Base-by-base conservation (phyloP, 2,113 vertebrate genomes). In the Puntigrus tetrazona region DNA sequence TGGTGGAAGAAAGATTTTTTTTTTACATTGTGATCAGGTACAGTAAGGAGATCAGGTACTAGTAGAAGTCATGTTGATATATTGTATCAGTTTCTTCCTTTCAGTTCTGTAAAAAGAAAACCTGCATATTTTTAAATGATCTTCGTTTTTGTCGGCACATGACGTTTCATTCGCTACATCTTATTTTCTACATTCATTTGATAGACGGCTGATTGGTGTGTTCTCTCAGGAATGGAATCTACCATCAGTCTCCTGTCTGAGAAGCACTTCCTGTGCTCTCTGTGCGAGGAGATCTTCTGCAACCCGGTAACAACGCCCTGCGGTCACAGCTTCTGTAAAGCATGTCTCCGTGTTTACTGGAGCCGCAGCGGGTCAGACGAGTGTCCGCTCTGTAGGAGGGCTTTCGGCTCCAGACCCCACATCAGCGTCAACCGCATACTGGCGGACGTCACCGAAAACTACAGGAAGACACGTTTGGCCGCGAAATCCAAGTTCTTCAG, bases 321-420 rank as follows among this genome's bases (percentile, higher is more conserved):
- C 55, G 94, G 94, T 81, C 94, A 95, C 91, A 95, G 92, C 88
- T 95, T 94, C 88, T 95, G 94, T 81, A 85, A 93, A 88, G 86
- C 91, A 88, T 95, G 94, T 47, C 91, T 95, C 81, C 78, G 85
- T 69, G 85, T 90, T 25, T 93, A 90, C 89, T 94, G 94, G 93
- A 82, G 84, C 9, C 90, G 89, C 76, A 90, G 90, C 69, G 90
- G 87, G 61, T 87, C 90, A 45, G 91, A 85, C 55, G 92, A 92
- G 88, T 95, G 94, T 76, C 94, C 94, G 3, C 81, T 89, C 82
- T 95, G 94, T 69, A 90, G 84, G 65, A 90, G 90, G 84, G 18
- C 90, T 76, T 95, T 94, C 6, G 0, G 79, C 5, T 84, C 89
- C 78, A 91, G 27, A 79, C 92, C 89, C 3, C 91, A 93, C 65